Percentiles rank a stretch among this genome's conserved stretches.
Evolutionary conservation across 2,888 invertebrate species (phyloP).

Genomic region (Orchestes rusci): DNA sequence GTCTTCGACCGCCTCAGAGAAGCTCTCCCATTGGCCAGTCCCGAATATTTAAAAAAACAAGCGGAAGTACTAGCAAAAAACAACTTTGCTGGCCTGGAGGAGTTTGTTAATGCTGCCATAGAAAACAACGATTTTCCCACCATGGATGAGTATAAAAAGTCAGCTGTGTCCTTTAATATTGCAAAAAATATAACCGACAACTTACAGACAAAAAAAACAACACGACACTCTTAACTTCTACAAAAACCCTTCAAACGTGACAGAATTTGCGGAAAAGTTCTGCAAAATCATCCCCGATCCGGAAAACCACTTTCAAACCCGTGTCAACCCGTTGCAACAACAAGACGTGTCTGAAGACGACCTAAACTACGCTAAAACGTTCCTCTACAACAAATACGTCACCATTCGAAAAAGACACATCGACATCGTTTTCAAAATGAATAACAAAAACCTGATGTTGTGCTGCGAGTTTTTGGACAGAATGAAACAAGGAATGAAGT

Average conservation of each 20-base stretch:
- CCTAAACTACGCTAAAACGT: slow-evolving; percentile 30
- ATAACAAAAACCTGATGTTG: slow-evolving; percentile 32
- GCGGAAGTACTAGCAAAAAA: slow-evolving; percentile 32
- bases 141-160: slow-evolving; percentile 39
- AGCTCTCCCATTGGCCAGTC: slow-evolving; percentile 39
- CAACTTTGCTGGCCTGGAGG: slow-evolving; percentile 28
- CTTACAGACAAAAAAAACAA: slow-evolving; percentile 31
- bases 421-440: slow-evolving; percentile 30
- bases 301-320: slow-evolving; percentile 29
- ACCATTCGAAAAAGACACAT: slow-evolving; percentile 33
- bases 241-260: slow-evolving; percentile 15
- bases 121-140: slow-evolving; percentile 39
- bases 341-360: slow-evolving; percentile 29
- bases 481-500: slow-evolving; percentile 27
- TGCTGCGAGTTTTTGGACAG: slow-evolving; percentile 32
- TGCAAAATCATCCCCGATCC: slow-evolving; percentile 31
- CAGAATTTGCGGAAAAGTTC: not conserved
- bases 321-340: slow-evolving; percentile 27
- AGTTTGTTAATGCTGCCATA: slow-evolving; percentile 34
- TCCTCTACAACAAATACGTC: slow-evolving; percentile 34
- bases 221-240: slow-evolving; percentile 29
- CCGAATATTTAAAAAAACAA: slow-evolving; percentile 35
- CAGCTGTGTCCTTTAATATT: slow-evolving; percentile 22
- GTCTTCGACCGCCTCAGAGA: slow-evolving; percentile 33
- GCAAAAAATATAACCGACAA: slow-evolving; percentile 2